A percentile compares a stretch with the other conserved stretches of the same genome.
Conservation (phyloP, 2,113 vertebrate species). For the Parotia lawesii region DNA sequence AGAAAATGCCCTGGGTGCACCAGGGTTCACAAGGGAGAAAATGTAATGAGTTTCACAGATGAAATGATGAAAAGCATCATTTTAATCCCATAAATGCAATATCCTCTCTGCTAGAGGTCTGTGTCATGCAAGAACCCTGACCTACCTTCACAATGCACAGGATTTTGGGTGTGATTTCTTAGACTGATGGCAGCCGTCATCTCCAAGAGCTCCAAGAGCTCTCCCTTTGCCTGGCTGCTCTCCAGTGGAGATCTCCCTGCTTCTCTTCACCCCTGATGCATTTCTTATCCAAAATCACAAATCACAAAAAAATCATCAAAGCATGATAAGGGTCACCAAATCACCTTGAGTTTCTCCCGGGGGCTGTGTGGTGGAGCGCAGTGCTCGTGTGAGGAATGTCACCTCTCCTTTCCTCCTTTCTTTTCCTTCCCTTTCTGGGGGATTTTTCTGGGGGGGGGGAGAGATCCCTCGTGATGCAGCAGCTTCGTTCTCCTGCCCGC, state of each 20-base stretch:
- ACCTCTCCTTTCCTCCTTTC: not conserved
- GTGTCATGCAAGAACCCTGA: no score
- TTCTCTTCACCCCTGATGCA: rapidly evolving
- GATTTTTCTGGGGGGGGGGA: rapidly evolving
- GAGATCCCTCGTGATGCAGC: not conserved
- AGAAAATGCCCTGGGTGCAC: not conserved
- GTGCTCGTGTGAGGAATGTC: rapidly evolving
- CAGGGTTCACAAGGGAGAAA: not conserved
- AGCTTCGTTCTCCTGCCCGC: conserved; percentile 7
- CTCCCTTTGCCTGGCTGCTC: not conserved
- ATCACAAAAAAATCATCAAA: not conserved
- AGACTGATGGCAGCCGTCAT: not conserved
- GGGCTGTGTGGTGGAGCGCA: rapidly evolving
- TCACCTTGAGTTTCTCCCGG: not conserved
- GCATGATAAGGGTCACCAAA: not conserved
- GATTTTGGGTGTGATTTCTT: no score
- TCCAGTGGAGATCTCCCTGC: not conserved
- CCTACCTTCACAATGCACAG: no score
- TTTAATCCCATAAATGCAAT: no score
- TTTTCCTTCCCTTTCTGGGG: rapidly evolving
- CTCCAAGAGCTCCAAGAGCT: not conserved
- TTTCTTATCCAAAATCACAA: not conserved
- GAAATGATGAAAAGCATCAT: no score
- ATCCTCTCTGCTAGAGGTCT: no score
- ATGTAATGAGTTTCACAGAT: rapidly evolving